Base-by-base conservation (phyloP, 1,140 invertebrate species). In the Oedothorax gibbosus region DNA sequence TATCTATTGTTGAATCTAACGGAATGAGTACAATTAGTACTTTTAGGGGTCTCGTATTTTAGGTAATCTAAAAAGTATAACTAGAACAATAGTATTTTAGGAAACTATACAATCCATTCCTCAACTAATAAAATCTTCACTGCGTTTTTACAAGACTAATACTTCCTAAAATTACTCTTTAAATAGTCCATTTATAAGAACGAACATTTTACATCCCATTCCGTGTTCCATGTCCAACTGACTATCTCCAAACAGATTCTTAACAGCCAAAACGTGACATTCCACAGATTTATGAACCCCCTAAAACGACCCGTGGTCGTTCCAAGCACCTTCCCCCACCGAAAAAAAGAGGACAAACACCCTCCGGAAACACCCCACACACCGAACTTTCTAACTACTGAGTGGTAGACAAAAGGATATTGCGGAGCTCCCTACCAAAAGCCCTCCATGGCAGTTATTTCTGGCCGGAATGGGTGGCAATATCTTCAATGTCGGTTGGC, bases 401-500 rank as follows among this genome's bases (percentile, higher is more conserved):
- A 18, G 54, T 15, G n/a, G 10, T 12, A 10, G 77, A 79, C 65
- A 56, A 75, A 68, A 68, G 77, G 77, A 79, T 79, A 79, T 79
- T 79, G 77, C 77, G 57, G 65, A 50, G 66, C 53, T 72, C 35
- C 35, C 35, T 54, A 21, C 18, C 53, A n/a, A 12, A 75, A 75
- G 54, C 72, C 54, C 72, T n/a, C 11, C n/a, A 51, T 64, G 75
- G 65, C 75, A 57, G 75, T 77, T 77, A 77, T 49, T 49, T 50
- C 35, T 60, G 72, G 11, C 20, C 5, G 7, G 77, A 68, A 79
- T 68, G 77, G 65, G 12, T 14, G 18, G 54, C 53, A 57, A 79
- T 79, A 54, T 79, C 62, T 56, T 56, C 49, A 15, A n/a, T 5
- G 65, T 11, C 50, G 20, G 72, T 5, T 9, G 35, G 20, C 57